phyloP scores from a whole-genome alignment of 2,888 invertebrate genomes.

The Melangyna quadrimaculata region DNA sequence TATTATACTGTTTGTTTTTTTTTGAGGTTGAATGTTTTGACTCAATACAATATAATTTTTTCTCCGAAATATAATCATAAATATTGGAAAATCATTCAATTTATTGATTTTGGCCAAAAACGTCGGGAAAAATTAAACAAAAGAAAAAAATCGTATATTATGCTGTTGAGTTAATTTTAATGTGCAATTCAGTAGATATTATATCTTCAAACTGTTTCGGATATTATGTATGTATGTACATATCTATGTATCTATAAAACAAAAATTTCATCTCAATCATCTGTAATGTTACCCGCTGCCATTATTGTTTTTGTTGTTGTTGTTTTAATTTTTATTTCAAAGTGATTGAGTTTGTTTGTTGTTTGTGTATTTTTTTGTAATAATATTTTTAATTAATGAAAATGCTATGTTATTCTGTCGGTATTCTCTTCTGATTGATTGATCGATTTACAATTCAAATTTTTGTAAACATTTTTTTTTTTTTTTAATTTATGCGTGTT shows the following conservation, averaged over 20 bases:
- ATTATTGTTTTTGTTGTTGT: conserved; percentile 20
- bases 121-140: not conserved
- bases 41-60: not conserved
- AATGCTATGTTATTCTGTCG: conserved; percentile 10
- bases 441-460: conserved; percentile 52
- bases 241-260: conserved; percentile 26
- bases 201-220: conserved; percentile 15
- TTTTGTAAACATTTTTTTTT: not conserved
- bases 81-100: conserved; percentile 6
- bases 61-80: not conserved
- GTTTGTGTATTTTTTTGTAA: conserved; percentile 26
- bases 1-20: conserved; percentile 14
- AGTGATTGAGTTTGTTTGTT: conserved; percentile 54
- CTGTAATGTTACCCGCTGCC: conserved; percentile 4
- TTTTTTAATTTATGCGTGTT: not conserved
- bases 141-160: not conserved
- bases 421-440: conserved; percentile 19
- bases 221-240: conserved; percentile 17
- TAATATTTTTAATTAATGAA: conserved; percentile 61
- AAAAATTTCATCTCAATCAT: conserved; percentile 20
- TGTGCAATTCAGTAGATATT: conserved; percentile 31
- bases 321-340: conserved; percentile 28
- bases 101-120: conserved; percentile 4
- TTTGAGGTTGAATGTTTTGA: not conserved
- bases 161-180: conserved; percentile 11